Percentiles rank a stretch among this genome's conserved stretches.
Conservation (phyloP, 2,113 vertebrate species). For the Corydoras sp. region DNA sequence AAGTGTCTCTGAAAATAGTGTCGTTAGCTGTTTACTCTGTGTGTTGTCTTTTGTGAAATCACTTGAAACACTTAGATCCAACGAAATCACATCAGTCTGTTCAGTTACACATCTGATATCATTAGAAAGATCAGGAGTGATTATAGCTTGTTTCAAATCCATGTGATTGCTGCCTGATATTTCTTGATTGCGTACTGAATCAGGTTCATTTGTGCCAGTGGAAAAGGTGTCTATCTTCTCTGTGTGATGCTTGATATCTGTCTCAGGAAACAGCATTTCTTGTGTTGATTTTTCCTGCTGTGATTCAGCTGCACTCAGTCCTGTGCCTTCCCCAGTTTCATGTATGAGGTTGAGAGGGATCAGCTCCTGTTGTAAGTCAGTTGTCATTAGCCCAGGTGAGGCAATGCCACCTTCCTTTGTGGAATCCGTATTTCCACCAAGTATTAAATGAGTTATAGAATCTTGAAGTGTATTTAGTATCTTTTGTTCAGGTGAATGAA, state of each 20-base stretch:
- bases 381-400: not conserved
- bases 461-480: conserved; percentile 10
- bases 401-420: not conserved
- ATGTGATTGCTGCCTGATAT: too few species aligned
- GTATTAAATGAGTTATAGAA: conserved; percentile 1
- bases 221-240: too few species aligned
- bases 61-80: not conserved
- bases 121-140: too few species aligned
- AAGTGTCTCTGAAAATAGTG: conserved; percentile 9
- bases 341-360: not conserved
- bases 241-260: too few species aligned
- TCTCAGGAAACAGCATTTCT: too few species aligned
- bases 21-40: not conserved
- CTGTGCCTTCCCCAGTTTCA: conserved; percentile 2
- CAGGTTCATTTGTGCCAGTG: too few species aligned
- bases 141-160: too few species aligned
- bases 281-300: not conserved
- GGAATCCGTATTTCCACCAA: conserved; percentile 4
- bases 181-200: too few species aligned
- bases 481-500: conserved; percentile 17
- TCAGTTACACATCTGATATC: not conserved
- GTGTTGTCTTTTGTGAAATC: not conserved
- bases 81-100: not conserved
- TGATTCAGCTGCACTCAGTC: conserved; percentile 1
- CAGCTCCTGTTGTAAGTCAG: not conserved